These are phyloP conservation scores for Threskiornis aethiopicus DNA, from an alignment of 2,797 vertebrate genomes.

Conservation along the genomic window DNA sequence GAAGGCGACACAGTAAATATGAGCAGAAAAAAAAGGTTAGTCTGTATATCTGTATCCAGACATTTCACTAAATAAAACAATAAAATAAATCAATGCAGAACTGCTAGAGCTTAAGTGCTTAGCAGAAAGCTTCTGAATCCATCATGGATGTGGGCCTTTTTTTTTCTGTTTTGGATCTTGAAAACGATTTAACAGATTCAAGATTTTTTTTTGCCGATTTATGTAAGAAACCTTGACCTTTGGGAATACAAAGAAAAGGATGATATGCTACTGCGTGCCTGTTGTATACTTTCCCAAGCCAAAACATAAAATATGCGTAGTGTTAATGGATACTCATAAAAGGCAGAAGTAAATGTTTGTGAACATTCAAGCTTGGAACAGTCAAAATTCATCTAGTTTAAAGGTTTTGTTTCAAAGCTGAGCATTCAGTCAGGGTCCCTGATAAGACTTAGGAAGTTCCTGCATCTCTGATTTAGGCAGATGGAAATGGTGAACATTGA, in stretches of 20 bases:
- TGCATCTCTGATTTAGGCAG: background rate
- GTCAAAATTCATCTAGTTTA: background rate
- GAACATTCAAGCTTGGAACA: background rate
- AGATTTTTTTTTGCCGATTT: background rate
- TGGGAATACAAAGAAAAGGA: background rate
- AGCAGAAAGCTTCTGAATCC: constrained; percentile 18
- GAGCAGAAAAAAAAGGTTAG: constrained; percentile 55
- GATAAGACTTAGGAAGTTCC: background rate
- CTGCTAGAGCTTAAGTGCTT: background rate
- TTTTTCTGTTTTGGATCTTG: background rate
- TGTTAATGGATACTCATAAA: constrained; percentile 17
- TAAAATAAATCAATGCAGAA: constrained; percentile 35
- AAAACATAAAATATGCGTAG: background rate
- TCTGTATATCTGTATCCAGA: constrained; percentile 46
- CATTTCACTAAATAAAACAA: constrained; percentile 52
- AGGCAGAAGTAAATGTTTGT: constrained; percentile 20
- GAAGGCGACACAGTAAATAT: constrained; percentile 75
- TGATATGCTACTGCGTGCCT: background rate
- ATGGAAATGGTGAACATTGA: background rate
- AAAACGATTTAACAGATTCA: constrained; percentile 23
- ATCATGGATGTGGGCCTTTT: background rate
- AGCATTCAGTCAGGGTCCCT: background rate
- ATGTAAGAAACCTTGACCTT: constrained; percentile 2
- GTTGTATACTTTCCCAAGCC: background rate
- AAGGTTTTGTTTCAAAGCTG: background rate